These are phyloP conservation scores for Corydoras sp. DNA, from an alignment of 2,113 vertebrate species.

Conservation along the genomic window DNA sequence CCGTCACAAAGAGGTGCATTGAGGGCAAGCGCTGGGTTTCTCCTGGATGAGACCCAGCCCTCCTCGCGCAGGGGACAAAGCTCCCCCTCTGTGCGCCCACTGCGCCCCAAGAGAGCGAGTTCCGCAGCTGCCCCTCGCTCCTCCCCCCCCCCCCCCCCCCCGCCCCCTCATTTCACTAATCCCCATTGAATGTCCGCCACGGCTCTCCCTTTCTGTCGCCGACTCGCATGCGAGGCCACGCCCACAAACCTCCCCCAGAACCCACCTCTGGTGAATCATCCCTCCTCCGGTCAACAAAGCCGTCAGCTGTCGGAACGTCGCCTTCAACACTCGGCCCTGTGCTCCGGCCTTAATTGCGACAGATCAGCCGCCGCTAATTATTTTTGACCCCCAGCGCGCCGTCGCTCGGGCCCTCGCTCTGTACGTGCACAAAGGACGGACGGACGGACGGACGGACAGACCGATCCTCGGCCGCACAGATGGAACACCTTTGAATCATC, in stretches of 20 bases:
- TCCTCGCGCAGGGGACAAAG: slow-evolving; percentile 55
- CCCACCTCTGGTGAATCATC: slow-evolving; percentile 44
- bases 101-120: slow-evolving; percentile 52
- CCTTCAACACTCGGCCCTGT: slow-evolving; percentile 46
- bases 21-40: slow-evolving; percentile 38
- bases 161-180: slow-evolving; percentile 58
- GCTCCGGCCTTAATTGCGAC: slow-evolving; percentile 59
- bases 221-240: slow-evolving; percentile 8
- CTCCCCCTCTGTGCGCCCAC: slow-evolving; percentile 58
- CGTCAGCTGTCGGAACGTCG: slow-evolving; percentile 46
- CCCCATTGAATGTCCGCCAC: slow-evolving; percentile 58
- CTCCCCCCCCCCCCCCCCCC: slow-evolving; percentile 47
- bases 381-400: slow-evolving; percentile 32
- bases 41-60: slow-evolving; percentile 34
- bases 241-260: slow-evolving; percentile 22
- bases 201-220: slow-evolving; percentile 32
- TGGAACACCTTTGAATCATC: too few relatives aligned
- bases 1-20: slow-evolving; percentile 41
- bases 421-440: too few relatives aligned
- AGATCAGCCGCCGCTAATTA: slow-evolving; percentile 47
- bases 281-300: slow-evolving; percentile 40
- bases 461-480: too few relatives aligned
- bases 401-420: background rate
- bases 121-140: slow-evolving; percentile 62
- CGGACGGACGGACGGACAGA: too few relatives aligned